Conservation (phyloP, 2,888 invertebrate species). For the Drosophila mercatorum region DNA sequence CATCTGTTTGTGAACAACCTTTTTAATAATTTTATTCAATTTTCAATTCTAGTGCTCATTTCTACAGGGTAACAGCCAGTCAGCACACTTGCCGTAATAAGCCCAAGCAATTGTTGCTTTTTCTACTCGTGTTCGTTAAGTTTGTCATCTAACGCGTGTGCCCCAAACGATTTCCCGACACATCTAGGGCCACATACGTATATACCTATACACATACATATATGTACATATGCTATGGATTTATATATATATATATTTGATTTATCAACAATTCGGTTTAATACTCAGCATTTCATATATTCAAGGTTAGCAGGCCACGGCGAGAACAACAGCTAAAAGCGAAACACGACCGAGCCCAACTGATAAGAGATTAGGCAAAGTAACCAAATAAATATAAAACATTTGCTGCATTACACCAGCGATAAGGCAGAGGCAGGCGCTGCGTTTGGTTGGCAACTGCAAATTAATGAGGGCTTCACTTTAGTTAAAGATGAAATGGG, state of each 20-base stretch:
- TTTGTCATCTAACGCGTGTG: slow-evolving; percentile 64
- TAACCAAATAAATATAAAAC: slow-evolving; percentile 16
- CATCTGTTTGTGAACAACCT: not conserved
- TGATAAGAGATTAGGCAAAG: slow-evolving; percentile 51
- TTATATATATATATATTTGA: slow-evolving; percentile 14
- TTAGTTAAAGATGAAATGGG: not conserved
- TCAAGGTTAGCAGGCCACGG: slow-evolving; percentile 69
- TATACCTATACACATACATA: not conserved
- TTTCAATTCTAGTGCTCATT: not conserved
- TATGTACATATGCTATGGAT: not conserved
- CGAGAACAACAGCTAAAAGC: slow-evolving; percentile 16
- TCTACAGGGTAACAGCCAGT: slow-evolving; percentile 8
- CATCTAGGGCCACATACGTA: not conserved
- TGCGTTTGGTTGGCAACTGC: slow-evolving; percentile 45
- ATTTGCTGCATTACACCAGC: slow-evolving; percentile 38
- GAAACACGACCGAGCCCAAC: slow-evolving; percentile 34
- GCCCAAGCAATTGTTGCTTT: slow-evolving; percentile 11
- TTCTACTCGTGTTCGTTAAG: slow-evolving; percentile 19
- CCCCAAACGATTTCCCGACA: slow-evolving; percentile 24
- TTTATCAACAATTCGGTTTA: slow-evolving; percentile 50
- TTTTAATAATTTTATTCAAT: not conserved
- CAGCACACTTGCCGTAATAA: not conserved
- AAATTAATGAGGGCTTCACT: slow-evolving; percentile 1
- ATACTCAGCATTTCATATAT: slow-evolving; percentile 34
- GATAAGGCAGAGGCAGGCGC: slow-evolving; percentile 39